Evolutionary conservation across 1,140 invertebrate genomes (phyloP).

Genomic region (Gonioctena quinquepunctata): DNA sequence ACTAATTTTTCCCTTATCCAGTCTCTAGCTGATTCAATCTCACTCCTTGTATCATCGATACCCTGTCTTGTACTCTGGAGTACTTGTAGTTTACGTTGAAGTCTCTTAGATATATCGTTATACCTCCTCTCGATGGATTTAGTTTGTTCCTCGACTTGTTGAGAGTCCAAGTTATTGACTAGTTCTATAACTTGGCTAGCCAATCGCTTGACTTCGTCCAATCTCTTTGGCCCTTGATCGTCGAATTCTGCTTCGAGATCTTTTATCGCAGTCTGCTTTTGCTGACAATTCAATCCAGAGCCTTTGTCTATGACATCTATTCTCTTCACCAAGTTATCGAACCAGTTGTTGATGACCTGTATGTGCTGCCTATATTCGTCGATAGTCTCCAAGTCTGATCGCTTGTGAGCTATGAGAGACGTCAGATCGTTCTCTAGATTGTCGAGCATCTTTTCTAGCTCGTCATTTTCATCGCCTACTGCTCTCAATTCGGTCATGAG

Average conservation of each 20-base stretch:
- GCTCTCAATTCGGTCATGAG: conserved; percentile 69
- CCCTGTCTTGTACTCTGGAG: conserved; percentile 79
- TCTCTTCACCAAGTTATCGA: conserved; percentile 76
- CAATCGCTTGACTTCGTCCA: conserved; percentile 69
- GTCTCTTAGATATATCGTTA: conserved; percentile 79
- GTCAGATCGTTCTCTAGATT: conserved; percentile 70
- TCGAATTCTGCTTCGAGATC: conserved; percentile 73
- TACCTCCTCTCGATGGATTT: conserved; percentile 82
- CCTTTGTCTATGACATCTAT: conserved; percentile 82
- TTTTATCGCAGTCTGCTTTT: conserved; percentile 74
- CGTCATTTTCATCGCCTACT: conserved; percentile 66
- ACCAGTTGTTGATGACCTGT: conserved; percentile 77
- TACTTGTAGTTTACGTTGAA: conserved; percentile 80
- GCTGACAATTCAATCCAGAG: conserved; percentile 77
- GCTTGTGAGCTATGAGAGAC: conserved; percentile 75
- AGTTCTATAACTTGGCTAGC: conserved; percentile 75
- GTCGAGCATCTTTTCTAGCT: conserved; percentile 74
- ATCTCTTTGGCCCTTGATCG: conserved; percentile 66
- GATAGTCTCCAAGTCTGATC: conserved; percentile 74
- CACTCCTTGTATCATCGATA: conserved; percentile 73
- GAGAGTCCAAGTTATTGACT: conserved; percentile 83
- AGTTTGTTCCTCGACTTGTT: conserved; percentile 85
- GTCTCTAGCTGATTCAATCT: conserved; percentile 74
- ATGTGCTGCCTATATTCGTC: conserved; percentile 77
- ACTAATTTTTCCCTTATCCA: conserved; percentile 80